These are phyloP conservation scores for Mustela lutreola DNA, from an alignment of 2,113 vertebrate species.

Conservation along the genomic window DNA sequence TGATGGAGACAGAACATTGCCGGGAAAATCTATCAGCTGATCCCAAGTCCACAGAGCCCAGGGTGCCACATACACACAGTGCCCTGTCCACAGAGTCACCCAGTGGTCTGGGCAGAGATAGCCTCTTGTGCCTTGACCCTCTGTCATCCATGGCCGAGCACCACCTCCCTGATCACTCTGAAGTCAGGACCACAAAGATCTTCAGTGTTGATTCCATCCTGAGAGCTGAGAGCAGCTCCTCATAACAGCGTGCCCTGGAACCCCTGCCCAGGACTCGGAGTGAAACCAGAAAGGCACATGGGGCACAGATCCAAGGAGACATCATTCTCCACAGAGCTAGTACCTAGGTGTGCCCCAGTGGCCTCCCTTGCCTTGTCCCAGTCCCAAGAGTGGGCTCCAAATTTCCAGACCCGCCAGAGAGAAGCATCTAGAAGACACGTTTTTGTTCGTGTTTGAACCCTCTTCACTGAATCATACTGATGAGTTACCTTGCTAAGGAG, in stretches of 20 bases:
- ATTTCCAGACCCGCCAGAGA: not conserved
- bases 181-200: not conserved
- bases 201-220: not conserved
- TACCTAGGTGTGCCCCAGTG: fast-evolving
- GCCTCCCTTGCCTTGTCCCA: not conserved
- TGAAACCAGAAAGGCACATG: not conserved
- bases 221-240: not conserved
- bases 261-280: not conserved
- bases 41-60: not conserved
- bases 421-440: not conserved
- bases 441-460: not conserved
- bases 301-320: not conserved
- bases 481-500: not conserved
- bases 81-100: not conserved
- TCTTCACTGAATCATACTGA: not conserved
- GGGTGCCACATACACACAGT: not conserved
- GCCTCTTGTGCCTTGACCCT: not conserved
- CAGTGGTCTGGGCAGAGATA: fast-evolving
- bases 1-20: not conserved
- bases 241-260: not conserved
- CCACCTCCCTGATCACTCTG: not conserved
- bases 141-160: not conserved
- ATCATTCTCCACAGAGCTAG: not conserved
- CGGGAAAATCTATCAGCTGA: not conserved
- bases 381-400: too few relatives aligned